Base-by-base conservation (phyloP, 2,113 vertebrate genomes). In the Fregata magnificens region DNA sequence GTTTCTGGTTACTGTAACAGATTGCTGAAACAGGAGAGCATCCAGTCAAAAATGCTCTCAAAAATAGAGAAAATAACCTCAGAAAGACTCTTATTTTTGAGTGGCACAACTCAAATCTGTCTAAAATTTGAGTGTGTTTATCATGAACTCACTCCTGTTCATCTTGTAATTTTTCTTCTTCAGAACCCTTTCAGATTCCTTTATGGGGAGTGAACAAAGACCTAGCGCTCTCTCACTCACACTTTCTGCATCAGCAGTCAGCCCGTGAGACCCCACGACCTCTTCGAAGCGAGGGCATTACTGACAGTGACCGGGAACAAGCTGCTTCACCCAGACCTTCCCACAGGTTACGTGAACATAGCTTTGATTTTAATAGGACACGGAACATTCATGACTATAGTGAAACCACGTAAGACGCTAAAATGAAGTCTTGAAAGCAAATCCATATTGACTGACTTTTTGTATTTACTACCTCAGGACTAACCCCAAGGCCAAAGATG, bases 381-480 rank as follows among this genome's bases (percentile, higher is more conserved):
- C 95, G 5, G 90, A 98, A 74, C 76, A 11, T 96, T 94, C 97
- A 89, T 8, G 97, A 94, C 73, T 95, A 88, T 16, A 93, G 88
- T 24, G 98, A 98, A 88, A 86, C 98, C 53, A 98, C 98, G 56
- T 99, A 97, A 98, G 80, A 16, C 53, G 4, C 83, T 50, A 29
- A 12, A 11, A 47, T 11, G 80, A 88, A 80, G 79, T 44, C 79
- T 90, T 69, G 84, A 80, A 82, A 94, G 56, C 82, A 87, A 56
- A 95, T 94, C 95, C 62, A 1, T 52, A 11, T 62, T 78, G 26
- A 13, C 83, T 82, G 89, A 93, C 97, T 95, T 69, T 7, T 66
- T 97, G 94, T 96, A 93, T 96, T 97, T 94, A 96, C 98, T 99
- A 99, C 98, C 98, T 99, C 98, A 98, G 95, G 92, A 95, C 96